Base-by-base conservation (phyloP, 2,888 invertebrate species). In the Amaurobius ferox region DNA sequence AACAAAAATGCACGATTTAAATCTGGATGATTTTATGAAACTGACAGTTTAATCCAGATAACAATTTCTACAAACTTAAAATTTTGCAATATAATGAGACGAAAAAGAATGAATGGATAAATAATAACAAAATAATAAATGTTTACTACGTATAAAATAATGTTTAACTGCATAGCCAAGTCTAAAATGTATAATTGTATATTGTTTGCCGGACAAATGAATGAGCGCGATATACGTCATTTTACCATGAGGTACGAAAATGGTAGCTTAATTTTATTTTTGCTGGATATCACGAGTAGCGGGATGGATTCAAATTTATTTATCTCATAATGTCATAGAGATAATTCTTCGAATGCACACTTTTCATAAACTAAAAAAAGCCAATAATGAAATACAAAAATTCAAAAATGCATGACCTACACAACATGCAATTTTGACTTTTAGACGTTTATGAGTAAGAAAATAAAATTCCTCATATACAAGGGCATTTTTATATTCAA, bases 401-500 rank as follows among this genome's bases (percentile, higher is more conserved):
- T 2, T 13, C 6, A 44, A 44, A 9, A 44, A 44, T 9, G 6
- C 11, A 55, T 55, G 23, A 23, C 3, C 5, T 23, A 3, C 23
- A 23, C 16, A 23, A 32, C 66, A 66, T 28, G n/a, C 66, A 66
- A 62, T 0, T 29, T n/a, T 32, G 19, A 66, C 28, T 29, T 28
- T 11, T 7, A 32, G 0, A 66, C 7, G 23, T 66, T 32, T 11
- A 32, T 66, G 19, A 32, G 19, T 7, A 19, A 7, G 30, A 19
- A 35, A 66, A 32, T 66, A 66, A 32, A 32, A 66, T 7, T 0
- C n/a, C 1, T n/a, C 6, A 5, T 6, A 66, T 66, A 74, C 35
- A 16, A 67, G 64, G 64, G 48, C 77, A 30, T 71, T 64, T 72
- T 77, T 77, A 48, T 72, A 72, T 77, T 72, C 30, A 39, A 64